phyloP scores from a whole-genome alignment of 2,797 vertebrate species.

The Salmo trutta region DNA sequence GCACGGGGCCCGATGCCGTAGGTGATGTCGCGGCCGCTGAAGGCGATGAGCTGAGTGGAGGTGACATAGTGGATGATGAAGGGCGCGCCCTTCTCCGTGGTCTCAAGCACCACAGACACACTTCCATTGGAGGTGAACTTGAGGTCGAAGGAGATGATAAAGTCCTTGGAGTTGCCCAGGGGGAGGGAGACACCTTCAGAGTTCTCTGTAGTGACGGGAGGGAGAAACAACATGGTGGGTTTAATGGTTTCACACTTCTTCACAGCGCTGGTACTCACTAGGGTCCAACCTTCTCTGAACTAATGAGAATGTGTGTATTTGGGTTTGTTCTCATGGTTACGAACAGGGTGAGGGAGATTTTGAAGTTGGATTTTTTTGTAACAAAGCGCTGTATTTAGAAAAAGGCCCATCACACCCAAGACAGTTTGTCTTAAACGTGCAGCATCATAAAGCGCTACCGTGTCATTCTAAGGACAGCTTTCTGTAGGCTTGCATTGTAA shows the following conservation, averaged over 20 bases:
- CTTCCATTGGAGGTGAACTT: conserved; percentile 91
- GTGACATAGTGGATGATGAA: conserved; percentile 92
- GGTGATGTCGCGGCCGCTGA: conserved; percentile 86
- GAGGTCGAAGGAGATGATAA: conserved; percentile 93
- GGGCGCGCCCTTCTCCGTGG: conserved; percentile 88
- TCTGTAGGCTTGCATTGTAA: not conserved
- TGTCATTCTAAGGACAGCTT: not conserved
- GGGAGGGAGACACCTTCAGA: conserved; percentile 88
- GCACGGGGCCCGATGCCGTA: conserved; percentile 88
- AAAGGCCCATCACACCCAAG: too few relatives aligned
- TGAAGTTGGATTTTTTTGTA: too few relatives aligned
- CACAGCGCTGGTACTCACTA: not conserved
- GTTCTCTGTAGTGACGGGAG: conserved; percentile 72
- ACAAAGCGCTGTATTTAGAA: too few relatives aligned
- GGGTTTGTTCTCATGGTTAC: not conserved
- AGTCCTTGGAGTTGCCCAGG: conserved; percentile 90
- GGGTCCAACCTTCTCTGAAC: not conserved
- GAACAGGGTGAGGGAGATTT: too few relatives aligned
- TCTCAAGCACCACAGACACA: conserved; percentile 90
- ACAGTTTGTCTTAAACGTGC: not conserved
- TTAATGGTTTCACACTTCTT: not conserved
- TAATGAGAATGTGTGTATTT: not conserved
- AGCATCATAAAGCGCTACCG: not conserved
- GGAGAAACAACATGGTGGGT: not conserved
- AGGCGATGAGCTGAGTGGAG: conserved; percentile 85